Base-by-base conservation (phyloP, 2,888 invertebrate species). In the Antheraea yamamai region DNA sequence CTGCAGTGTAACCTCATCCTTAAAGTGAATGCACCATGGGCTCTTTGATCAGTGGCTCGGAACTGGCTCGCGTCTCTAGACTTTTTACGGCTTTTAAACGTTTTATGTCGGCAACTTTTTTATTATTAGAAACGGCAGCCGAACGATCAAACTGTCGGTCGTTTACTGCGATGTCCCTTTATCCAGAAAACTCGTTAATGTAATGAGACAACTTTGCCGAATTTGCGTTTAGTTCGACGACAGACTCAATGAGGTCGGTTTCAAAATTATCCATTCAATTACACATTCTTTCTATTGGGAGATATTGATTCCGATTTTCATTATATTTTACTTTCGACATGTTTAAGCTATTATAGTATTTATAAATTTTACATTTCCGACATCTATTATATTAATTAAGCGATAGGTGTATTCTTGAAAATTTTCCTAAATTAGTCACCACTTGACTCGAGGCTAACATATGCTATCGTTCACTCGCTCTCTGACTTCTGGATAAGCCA, bases 1-100 rank as follows among this genome's bases (percentile, higher is more conserved):
- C 26, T 16, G 30, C 16, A 3, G 26, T 30, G 64, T 66, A 16
- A 16, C 26, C 16, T 30, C 26, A 66, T 26, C 64, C 64, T 66
- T 66, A 66, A 14, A 70, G 35, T 39, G 39, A 70, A 39, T 70
- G 70, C 70, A 70, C 23, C 73, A 58, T 58, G 75, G 74, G 76
- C 75, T 78, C 87, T 89, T 88, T 89, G 88, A 88, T 88, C 88
- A 80, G 80, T 86, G 83, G 79, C 79, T 81, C 80, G 88, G 84
- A 88, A 87, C 81, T 80, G 74, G 76, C 78, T 78, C 77, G 76
- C 76, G 72, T 74, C 77, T 79, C 81, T 74, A 78, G 79, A 76
- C 81, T 82, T 84, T 86, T 84, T 83, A 84, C 80, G 82, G 82
- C 82, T 84, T 85, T 85, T 84, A 84, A 84, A 81, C 79, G 81